Evolutionary conservation across 2,797 vertebrate genomes (phyloP).

Genomic region (Neopelma chrysocephalum): DNA sequence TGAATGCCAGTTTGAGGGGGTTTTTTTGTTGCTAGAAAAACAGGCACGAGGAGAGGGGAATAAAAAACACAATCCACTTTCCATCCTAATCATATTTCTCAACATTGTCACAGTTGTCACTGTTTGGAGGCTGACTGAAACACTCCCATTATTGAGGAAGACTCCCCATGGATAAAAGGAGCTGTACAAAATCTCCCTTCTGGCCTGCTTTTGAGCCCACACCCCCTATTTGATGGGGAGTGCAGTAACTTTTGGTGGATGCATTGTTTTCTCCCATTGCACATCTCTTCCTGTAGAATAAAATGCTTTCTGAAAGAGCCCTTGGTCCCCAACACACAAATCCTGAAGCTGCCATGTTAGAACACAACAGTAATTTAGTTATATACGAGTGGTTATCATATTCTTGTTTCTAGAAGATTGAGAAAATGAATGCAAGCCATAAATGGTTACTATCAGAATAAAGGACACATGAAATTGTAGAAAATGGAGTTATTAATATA

Average conservation of each 20-base stretch:
- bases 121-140: neutral
- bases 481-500: neutral
- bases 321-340: neutral
- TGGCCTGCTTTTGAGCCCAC: neutral
- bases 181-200: neutral
- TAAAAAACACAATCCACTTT: neutral
- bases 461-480: neutral
- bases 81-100: neutral
- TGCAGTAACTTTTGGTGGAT: neutral
- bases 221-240: neutral
- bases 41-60: accelerated
- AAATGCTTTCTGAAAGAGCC: neutral
- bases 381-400: neutral
- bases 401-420: neutral
- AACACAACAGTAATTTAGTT: neutral
- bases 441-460: neutral
- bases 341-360: neutral
- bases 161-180: neutral
- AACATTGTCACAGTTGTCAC: neutral
- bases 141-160: neutral
- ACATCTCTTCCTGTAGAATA: neutral
- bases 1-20: neutral
- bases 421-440: neutral
- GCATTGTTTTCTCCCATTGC: neutral
- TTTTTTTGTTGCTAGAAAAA: neutral